These are phyloP conservation scores for Cyphomyrus discorhynchus DNA, from an alignment of 2,113 vertebrate genomes.

Conservation along the genomic window DNA sequence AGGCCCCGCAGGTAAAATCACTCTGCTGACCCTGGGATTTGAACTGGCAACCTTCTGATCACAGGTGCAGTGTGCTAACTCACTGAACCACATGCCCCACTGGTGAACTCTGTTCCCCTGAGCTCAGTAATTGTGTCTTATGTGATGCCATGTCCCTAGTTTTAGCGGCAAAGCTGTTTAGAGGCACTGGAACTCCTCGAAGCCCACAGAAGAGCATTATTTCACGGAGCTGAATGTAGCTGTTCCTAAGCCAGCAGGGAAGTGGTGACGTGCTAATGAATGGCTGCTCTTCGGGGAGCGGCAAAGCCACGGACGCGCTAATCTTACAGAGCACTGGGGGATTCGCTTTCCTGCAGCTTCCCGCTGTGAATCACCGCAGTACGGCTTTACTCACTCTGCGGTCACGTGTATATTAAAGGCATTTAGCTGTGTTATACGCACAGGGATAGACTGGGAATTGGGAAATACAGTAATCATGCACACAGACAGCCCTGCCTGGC, in stretches of 20 bases:
- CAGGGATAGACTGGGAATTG: not conserved
- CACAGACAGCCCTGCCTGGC: not conserved
- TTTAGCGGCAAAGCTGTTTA: not conserved
- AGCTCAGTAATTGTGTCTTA: not conserved
- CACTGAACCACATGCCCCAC: not conserved
- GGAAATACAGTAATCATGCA: not conserved
- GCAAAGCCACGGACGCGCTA: not conserved
- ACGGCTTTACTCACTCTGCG: not conserved
- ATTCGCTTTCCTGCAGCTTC: not conserved
- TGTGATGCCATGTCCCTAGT: not conserved
- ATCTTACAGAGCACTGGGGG: not conserved
- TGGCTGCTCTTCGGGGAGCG: not conserved
- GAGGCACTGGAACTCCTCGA: not conserved
- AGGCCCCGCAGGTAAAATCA: not conserved
- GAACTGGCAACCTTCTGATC: not conserved
- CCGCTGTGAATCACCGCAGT: not conserved
- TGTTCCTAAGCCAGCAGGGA: not conserved
- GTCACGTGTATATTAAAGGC: not conserved
- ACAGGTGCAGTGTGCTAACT: not conserved
- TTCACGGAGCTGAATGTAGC: not conserved
- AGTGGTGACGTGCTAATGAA: constrained; percentile 4
- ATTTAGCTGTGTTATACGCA: not conserved
- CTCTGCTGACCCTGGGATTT: not conserved
- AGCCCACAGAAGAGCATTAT: not conserved
- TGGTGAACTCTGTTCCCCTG: not conserved